Conservation (phyloP, 2,113 vertebrate genomes). For the Clarias magur region DNA sequence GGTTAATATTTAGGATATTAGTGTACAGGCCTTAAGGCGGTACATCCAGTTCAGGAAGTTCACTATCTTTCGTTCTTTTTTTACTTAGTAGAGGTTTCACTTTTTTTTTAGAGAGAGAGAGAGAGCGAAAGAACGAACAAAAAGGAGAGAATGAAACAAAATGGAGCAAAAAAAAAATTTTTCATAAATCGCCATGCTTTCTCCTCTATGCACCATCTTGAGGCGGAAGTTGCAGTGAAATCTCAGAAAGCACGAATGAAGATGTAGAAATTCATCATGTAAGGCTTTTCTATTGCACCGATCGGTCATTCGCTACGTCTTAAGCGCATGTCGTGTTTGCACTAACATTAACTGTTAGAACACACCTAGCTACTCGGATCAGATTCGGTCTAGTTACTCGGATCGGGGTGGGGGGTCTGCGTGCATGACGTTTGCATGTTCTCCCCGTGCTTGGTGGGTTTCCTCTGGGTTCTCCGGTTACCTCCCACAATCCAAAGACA, state of each 20-base stretch:
- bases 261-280: not conserved
- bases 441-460: too few species aligned
- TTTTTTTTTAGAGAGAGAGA: not conserved
- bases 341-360: not conserved
- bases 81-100: too few species aligned
- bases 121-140: conserved; percentile 58
- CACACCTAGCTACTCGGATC: not conserved
- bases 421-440: too few species aligned
- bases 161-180: not conserved
- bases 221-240: not conserved
- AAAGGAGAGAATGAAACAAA: conserved; percentile 39
- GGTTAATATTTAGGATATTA: conserved; percentile 20
- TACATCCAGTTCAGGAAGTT: not conserved
- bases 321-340: not conserved
- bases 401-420: too few species aligned
- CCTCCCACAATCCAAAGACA: too few species aligned
- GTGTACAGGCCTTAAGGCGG: not conserved
- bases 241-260: not conserved
- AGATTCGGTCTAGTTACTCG: too few species aligned
- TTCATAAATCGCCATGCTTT: not conserved
- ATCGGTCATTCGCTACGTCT: not conserved
- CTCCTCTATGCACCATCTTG: not conserved
- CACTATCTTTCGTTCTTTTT: not conserved
- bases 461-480: too few species aligned
- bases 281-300: not conserved